A percentile compares a stretch with the other conserved stretches of the same genome.
These are phyloP conservation scores for Athene cunicularia DNA, from an alignment of 2,113 vertebrate genomes.

Conservation along the genomic window DNA sequence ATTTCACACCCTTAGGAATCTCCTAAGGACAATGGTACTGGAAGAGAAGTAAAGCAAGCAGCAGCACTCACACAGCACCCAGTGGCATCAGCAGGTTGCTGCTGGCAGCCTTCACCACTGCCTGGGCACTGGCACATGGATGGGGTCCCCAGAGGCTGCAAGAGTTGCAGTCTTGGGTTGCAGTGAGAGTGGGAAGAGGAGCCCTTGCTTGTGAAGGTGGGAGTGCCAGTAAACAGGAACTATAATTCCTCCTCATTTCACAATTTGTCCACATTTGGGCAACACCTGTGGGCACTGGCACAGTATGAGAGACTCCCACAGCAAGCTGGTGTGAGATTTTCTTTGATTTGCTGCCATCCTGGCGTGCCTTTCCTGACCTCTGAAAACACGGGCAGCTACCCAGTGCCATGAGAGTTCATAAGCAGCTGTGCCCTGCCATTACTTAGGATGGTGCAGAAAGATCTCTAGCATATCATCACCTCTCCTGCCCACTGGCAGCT, in stretches of 20 bases:
- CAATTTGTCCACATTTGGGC: not conserved
- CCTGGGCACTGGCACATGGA: not conserved
- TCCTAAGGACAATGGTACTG: not conserved
- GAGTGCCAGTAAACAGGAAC: not conserved
- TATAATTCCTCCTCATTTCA: not conserved
- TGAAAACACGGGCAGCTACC: not conserved
- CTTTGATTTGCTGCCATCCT: not conserved
- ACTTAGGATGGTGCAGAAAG: not conserved
- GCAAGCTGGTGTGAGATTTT: not conserved
- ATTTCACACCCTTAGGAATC: not conserved
- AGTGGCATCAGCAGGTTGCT: not conserved
- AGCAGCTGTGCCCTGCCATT: not conserved
- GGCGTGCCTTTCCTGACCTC: not conserved
- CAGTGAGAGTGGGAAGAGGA: not conserved
- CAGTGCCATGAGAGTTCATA: not conserved
- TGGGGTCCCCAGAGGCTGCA: not conserved
- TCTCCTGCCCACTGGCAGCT: not conserved
- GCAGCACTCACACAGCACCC: not conserved
- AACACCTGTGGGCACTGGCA: not conserved
- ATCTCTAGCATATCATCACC: not conserved
- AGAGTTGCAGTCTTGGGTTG: not conserved
- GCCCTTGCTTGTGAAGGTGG: not conserved
- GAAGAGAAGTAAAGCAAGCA: not conserved
- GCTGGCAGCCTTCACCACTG: not conserved
- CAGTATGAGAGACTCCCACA: not conserved